Evolutionary conservation across 2,888 invertebrate species (phyloP), one percentile per base, ranked within the genome.

Genomic region (Chloroclystis v-ata): DNA sequence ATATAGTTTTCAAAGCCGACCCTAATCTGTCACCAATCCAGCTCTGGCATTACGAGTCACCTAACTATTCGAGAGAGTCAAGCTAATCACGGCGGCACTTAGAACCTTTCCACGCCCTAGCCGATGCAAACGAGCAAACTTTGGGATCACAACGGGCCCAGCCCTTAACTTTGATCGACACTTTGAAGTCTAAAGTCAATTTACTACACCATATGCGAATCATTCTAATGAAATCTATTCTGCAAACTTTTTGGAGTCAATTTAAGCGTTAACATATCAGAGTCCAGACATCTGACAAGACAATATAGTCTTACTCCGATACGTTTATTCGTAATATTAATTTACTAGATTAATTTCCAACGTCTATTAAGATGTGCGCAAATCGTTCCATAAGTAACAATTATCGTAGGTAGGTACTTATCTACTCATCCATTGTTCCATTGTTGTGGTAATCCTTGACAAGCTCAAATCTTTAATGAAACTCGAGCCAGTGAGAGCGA

Each of bases 51-150:
- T 51, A 53, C 53, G 2, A 20, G 20, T 20, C 20, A 20, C 20
- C 20, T 56, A 67, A 70, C 72, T 70, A 70, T 67, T 61, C 57
- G 51, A 56, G 58, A 64, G 62, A 48, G 57, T 63, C 48, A 57
- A 70, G 68, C 75, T 81, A 78, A 78, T 80, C 78, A 78, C 75
- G 71, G 64, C 61, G 62, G 64, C 68, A 69, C 72, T 75, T 68
- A 66, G 74, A 75, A 77, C 78, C 75, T 78, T 79, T 74, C 69
- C 68, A 67, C 70, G 73, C 71, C 76, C 69, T 75, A 74, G 80
- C 76, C 78, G 72, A 83, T 82, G 79, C 77, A 82, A 82, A 85
- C 79, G 78, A 82, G 76, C 67, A 79, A 82, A 82, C 75, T 83
- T 82, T 62, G 68, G 66, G 72, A 75, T 75, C 73, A 70, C 75